phyloP scores from a whole-genome alignment of 2,113 vertebrate genomes.

The Microcebus jonahi region DNA sequence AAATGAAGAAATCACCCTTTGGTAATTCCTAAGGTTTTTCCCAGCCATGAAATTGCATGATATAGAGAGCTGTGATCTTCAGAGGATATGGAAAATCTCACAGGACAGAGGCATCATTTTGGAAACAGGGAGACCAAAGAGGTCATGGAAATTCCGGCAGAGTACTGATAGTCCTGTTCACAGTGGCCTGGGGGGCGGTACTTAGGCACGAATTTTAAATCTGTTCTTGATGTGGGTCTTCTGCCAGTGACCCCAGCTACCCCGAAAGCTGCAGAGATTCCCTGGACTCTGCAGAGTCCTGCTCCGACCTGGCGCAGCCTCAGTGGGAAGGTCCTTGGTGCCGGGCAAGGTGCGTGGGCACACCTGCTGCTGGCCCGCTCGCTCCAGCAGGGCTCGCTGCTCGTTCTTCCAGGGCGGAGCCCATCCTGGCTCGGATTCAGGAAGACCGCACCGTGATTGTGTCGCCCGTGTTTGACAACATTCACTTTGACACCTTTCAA shows the following conservation, averaged over 20 bases:
- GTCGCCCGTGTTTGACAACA: constrained; percentile 77
- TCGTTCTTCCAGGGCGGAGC: constrained; percentile 66
- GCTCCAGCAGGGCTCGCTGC: neutral
- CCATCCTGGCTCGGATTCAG: constrained; percentile 76
- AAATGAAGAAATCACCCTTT: neutral
- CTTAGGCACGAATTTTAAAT: neutral
- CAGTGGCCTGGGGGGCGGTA: neutral
- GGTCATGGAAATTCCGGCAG: neutral
- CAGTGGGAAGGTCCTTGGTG: neutral
- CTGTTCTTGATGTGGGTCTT: neutral
- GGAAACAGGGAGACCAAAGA: neutral
- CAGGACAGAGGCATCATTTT: neutral
- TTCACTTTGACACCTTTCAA: constrained; percentile 73
- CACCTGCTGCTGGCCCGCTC: neutral
- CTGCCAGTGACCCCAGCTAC: neutral
- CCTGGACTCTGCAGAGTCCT: neutral
- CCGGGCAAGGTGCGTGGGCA: neutral
- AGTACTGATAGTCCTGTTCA: neutral
- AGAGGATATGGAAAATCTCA: neutral
- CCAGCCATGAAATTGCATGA: neutral
- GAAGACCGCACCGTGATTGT: constrained; percentile 73
- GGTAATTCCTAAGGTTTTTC: neutral
- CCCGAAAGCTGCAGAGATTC: neutral
- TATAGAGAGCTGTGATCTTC: neutral
- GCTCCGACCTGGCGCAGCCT: neutral